Evolutionary conservation across 2,888 invertebrate species (phyloP).

Genomic region (Hirtodrosophila histrioides): DNA sequence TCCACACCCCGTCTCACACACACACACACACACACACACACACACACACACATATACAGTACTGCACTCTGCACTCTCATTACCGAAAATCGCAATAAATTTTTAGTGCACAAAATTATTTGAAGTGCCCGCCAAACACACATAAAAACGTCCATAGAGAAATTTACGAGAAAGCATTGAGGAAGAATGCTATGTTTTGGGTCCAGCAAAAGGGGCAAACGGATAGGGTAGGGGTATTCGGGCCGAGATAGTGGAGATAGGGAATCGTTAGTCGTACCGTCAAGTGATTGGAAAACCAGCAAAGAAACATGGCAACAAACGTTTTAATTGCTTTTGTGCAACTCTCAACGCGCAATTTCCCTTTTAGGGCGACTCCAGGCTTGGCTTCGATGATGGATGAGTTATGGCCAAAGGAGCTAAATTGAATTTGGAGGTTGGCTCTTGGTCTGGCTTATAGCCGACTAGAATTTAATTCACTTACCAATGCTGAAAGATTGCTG

Average conservation of each 20-base stretch:
- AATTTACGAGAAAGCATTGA: constrained; percentile 69
- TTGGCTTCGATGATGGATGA: constrained; percentile 57
- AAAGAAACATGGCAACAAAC: constrained; percentile 46
- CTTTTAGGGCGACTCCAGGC: constrained; percentile 14
- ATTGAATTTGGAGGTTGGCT: constrained; percentile 52
- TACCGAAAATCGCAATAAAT: constrained; percentile 79
- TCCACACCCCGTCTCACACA: neutral
- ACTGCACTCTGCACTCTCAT: constrained; percentile 65
- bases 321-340: constrained; percentile 73
- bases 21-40: neutral
- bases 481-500: constrained; percentile 15
- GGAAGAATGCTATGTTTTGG: constrained; percentile 27
- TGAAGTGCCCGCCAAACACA: constrained; percentile 77
- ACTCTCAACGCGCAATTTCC: constrained; percentile 24
- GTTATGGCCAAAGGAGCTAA: constrained; percentile 51
- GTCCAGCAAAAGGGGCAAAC: constrained; percentile 6
- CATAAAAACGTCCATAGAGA: constrained; percentile 75
- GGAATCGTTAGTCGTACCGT: constrained; percentile 45
- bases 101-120: constrained; percentile 74
- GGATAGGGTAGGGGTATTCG: neutral
- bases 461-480: constrained; percentile 14
- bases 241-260: neutral
- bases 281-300: constrained; percentile 40
- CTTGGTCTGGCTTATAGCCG: neutral
- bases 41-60: neutral